Evolutionary conservation across 2,113 vertebrate species (phyloP), one percentile per base, ranked within the genome.

Genomic region (Nerophis ophidion): DNA sequence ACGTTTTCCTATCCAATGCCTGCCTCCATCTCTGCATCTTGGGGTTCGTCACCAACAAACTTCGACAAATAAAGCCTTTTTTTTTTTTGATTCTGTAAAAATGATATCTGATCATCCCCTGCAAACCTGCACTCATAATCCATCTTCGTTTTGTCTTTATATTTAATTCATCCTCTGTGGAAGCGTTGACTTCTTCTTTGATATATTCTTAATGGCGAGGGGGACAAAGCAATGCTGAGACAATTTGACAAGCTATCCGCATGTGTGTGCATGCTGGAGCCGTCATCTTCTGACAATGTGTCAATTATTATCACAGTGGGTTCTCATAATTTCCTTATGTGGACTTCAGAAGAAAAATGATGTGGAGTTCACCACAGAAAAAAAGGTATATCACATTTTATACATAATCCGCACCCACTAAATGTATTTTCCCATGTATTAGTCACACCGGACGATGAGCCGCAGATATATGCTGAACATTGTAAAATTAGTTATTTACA

Each of bases 241-340:
- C 58, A 57, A n/a, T 81, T 63, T 70, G 68, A 74, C 74, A 66
- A 54, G 54, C 47, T 36, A 51, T 69, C 60, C 54, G 64, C 57
- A 64, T 47, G 66, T 26, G 60, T 57, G 66, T 62, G 55, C 17
- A 48, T 26, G 52, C 48, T 33, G 26, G 51, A 47, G 51, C 62
- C 34, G 56, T 69, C 55, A 52, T 70, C 66, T 53, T 60, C 36
- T 56, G 50, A 69, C 14, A 48, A 49, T 5, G 6, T 56, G n/a
- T 38, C 55, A 52, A 57, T 57, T 72, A 79, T 74, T 61, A 66
- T 65, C 54, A 56, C 68, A 54, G 57, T 14, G 4, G 46, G 54
- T 70, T 61, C 7, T 5, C 67, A 60, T 57, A 42, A 45, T 19
- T 60, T 8, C 26, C 56, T 58, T 52, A 19, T 12, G 11, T 57